Evolutionary conservation across 2,888 invertebrate genomes (phyloP).

Genomic region (Ophraella communa): DNA sequence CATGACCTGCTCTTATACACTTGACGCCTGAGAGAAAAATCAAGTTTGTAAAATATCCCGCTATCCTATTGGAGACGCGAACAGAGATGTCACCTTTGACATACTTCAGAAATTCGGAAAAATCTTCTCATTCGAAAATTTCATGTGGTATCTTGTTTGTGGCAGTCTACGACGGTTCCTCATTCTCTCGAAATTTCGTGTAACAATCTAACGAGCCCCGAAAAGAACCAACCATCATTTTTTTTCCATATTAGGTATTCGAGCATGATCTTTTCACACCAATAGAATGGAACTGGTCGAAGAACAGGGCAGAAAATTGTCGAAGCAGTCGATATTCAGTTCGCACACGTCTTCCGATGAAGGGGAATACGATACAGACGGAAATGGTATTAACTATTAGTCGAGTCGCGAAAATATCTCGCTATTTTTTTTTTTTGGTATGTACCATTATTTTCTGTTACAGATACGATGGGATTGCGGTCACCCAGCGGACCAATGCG

Average conservation of each 20-base stretch:
- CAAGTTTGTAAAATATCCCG: neutral
- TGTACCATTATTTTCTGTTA: too few species aligned
- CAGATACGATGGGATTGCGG: conserved; percentile 51
- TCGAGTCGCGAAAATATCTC: too few species aligned
- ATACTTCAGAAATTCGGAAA: conserved; percentile 32
- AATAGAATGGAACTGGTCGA: neutral
- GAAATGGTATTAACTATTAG: too few species aligned
- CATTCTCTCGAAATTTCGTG: conserved; percentile 2
- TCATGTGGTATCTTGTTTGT: conserved; percentile 25
- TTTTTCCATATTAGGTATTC: too few species aligned
- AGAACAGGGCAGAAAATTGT: neutral
- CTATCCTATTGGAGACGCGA: too few species aligned
- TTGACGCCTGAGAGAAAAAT: too few species aligned
- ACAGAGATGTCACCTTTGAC: conserved; percentile 33
- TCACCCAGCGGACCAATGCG: conserved; percentile 51
- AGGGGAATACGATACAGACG: neutral
- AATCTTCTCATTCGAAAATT: conserved; percentile 29
- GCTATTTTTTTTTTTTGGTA: neutral
- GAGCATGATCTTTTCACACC: too few species aligned
- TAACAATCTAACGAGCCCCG: too few species aligned
- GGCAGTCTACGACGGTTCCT: neutral
- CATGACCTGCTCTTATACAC: too few species aligned
- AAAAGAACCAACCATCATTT: too few species aligned
- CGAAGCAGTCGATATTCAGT: neutral
- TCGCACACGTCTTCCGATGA: neutral